phyloP scores from a whole-genome alignment of 2,888 invertebrate species.

The Rhagonycha lutea region DNA sequence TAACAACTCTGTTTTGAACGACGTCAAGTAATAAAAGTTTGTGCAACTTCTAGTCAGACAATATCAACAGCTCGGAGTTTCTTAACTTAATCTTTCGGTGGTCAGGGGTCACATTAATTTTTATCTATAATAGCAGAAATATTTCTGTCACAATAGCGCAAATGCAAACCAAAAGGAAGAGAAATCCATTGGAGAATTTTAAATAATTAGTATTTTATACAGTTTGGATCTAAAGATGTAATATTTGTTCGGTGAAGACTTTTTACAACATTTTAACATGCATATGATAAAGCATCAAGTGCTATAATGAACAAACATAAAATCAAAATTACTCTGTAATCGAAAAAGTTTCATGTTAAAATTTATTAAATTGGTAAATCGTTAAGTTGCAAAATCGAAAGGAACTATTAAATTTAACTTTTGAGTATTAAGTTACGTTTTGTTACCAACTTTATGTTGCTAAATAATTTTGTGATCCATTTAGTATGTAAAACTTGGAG shows the following conservation, averaged over 20 bases:
- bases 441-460: background rate
- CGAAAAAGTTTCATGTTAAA: background rate
- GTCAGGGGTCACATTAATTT: background rate
- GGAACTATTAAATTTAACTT: background rate
- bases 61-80: background rate
- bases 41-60: background rate
- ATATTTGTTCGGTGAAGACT: too few species aligned
- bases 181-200: background rate
- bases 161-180: too few species aligned
- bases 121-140: background rate
- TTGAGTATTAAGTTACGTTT: background rate
- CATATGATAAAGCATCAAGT: background rate
- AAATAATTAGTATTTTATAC: background rate
- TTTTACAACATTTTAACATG: background rate
- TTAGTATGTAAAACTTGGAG: background rate
- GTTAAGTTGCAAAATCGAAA: background rate
- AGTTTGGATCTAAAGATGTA: background rate
- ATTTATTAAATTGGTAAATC: background rate
- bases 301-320: background rate
- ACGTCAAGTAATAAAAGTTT: background rate
- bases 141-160: too few species aligned
- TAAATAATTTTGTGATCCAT: background rate
- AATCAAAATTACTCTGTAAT: background rate
- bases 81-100: background rate
- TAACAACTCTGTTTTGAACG: background rate